phyloP scores from a whole-genome alignment of 2,797 vertebrate genomes.

The Phoebastria nigripes region DNA sequence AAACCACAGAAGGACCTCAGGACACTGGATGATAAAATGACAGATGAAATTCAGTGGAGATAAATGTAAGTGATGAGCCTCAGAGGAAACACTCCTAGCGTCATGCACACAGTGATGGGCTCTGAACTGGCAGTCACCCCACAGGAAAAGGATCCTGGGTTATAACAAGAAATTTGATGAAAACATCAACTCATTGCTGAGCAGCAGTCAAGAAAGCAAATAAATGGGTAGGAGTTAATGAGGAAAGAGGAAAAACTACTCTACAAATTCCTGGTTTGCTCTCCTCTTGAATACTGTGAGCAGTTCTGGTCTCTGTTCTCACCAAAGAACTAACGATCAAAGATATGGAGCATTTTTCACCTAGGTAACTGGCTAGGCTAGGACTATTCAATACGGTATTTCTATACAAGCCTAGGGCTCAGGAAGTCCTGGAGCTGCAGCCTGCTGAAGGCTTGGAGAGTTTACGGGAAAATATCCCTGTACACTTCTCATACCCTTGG shows the following conservation, averaged over 20 bases:
- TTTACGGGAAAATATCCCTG: background rate
- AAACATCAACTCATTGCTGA: background rate
- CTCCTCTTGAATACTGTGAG: background rate
- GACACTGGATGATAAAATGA: background rate
- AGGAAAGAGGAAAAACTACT: background rate
- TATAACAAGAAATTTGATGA: background rate
- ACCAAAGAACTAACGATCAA: background rate
- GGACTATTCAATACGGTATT: background rate
- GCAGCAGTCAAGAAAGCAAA: background rate
- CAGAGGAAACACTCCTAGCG: background rate
- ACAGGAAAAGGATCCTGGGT: background rate
- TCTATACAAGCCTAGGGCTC: background rate
- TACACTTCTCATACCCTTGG: background rate
- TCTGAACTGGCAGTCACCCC: background rate
- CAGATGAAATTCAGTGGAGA: background rate
- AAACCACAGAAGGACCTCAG: rapidly evolving
- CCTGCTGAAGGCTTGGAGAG: background rate
- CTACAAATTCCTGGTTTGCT: background rate
- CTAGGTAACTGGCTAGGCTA: background rate
- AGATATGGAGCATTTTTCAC: background rate
- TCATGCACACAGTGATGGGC: background rate
- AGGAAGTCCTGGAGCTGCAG: background rate
- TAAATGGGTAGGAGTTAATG: background rate
- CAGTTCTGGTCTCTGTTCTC: background rate
- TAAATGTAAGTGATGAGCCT: background rate